phyloP scores from a whole-genome alignment of 1,140 invertebrate species.

The Eumaeus atala region DNA sequence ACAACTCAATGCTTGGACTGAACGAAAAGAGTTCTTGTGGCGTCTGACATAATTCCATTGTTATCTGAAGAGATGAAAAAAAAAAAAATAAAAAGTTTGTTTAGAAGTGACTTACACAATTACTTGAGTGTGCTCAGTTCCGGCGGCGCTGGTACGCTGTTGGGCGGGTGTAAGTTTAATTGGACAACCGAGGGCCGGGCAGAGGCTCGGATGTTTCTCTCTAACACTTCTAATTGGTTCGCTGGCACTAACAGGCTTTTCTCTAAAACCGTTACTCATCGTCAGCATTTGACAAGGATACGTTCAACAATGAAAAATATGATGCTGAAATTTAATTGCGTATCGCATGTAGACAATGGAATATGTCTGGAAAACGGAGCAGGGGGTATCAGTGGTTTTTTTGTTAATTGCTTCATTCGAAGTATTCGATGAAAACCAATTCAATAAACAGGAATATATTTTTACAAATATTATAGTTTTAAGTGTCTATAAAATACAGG shows the following conservation, averaged over 20 bases:
- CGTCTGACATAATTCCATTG: slow-evolving; percentile 66
- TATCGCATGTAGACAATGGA: too few relatives aligned
- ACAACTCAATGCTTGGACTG: slow-evolving; percentile 59
- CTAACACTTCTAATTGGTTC: slow-evolving; percentile 68
- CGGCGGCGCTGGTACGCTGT: slow-evolving; percentile 37
- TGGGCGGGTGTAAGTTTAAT: slow-evolving; percentile 55
- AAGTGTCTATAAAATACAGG: too few relatives aligned
- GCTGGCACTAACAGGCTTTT: slow-evolving; percentile 56
- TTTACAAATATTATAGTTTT: too few relatives aligned
- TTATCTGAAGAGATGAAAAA: slow-evolving; percentile 41
- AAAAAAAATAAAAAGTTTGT: slow-evolving; percentile 59
- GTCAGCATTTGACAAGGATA: slow-evolving; percentile 48
- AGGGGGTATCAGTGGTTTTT: too few relatives aligned
- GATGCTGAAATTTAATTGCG: too few relatives aligned
- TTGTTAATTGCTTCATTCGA: too few relatives aligned
- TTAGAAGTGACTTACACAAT: slow-evolving; percentile 67
- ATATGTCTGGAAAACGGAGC: too few relatives aligned
- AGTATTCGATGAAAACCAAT: too few relatives aligned
- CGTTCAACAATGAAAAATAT: too few relatives aligned
- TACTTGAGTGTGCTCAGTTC: slow-evolving; percentile 48
- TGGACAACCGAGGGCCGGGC: slow-evolving; percentile 49
- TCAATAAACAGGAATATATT: too few relatives aligned
- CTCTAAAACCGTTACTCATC: slow-evolving; percentile 59
- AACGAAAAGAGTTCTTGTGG: slow-evolving; percentile 53
- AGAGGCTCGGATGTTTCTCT: slow-evolving; percentile 33